These are phyloP conservation scores for Azemiops feae DNA, from an alignment of 2,113 vertebrate species.

Conservation along the genomic window DNA sequence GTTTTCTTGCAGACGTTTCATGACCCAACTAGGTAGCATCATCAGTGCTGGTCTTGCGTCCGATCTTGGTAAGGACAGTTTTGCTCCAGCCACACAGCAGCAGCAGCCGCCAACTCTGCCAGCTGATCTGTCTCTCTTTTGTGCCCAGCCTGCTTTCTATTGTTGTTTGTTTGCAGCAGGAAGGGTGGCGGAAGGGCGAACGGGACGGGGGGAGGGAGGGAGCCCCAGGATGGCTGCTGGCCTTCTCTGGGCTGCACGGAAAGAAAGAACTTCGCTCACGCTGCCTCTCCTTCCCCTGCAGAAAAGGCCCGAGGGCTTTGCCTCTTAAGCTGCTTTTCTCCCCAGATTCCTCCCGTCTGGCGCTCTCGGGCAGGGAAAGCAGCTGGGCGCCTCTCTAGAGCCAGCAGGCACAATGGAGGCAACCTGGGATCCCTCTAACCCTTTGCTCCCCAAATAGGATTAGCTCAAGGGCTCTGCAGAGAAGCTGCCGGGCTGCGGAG, in stretches of 20 bases:
- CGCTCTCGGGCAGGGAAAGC: background rate
- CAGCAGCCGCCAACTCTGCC: background rate
- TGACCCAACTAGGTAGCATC: too few species aligned
- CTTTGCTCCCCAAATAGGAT: background rate
- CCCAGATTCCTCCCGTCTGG: too few species aligned
- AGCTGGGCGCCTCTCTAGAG: background rate
- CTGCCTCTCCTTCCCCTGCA: background rate
- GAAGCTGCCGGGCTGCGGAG: too few species aligned
- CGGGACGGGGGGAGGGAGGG: background rate
- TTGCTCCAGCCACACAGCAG: too few species aligned
- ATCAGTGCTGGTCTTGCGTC: too few species aligned
- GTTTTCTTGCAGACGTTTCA: too few species aligned
- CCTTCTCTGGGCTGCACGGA: background rate
- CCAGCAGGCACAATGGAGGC: background rate
- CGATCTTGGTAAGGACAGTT: background rate
- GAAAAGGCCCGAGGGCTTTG: too few species aligned
- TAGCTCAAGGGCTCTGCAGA: background rate
- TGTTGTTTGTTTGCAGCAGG: background rate
- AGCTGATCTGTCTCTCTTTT: background rate
- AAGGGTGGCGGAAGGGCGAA: background rate
- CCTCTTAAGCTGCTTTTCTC: background rate
- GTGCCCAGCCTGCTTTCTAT: too few species aligned
- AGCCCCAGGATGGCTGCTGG: fast-evolving
- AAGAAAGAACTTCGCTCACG: fast-evolving
- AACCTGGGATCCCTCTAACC: background rate